These are phyloP conservation scores for Rhegmatorhina hoffmannsi DNA, from an alignment of 2,113 vertebrate genomes.

Conservation along the genomic window DNA sequence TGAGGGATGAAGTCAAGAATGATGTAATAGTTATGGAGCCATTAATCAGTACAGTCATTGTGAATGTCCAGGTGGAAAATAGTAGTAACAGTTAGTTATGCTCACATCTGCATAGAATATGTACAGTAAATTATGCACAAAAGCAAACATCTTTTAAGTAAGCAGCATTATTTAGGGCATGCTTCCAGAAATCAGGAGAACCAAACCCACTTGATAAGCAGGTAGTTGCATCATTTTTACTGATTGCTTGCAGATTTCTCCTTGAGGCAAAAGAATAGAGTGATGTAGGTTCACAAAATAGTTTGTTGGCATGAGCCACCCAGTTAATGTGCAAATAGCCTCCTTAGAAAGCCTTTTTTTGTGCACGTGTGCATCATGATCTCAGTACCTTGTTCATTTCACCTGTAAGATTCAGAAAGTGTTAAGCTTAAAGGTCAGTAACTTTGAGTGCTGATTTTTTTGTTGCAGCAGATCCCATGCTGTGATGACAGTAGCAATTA, in stretches of 20 bases:
- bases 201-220: constrained; percentile 5
- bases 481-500: not conserved
- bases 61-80: constrained; percentile 55
- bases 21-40: constrained; percentile 22
- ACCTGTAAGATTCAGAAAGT: not conserved
- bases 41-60: constrained; percentile 25
- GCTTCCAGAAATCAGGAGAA: constrained; percentile 14
- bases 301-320: not conserved
- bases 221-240: constrained; percentile 30
- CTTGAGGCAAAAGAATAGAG: not conserved
- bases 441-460: not conserved
- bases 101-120: constrained; percentile 30
- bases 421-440: not conserved
- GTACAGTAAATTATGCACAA: not conserved
- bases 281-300: not conserved
- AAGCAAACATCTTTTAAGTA: constrained; percentile 8
- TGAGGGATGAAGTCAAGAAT: constrained; percentile 4
- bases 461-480: not conserved
- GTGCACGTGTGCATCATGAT: not conserved
- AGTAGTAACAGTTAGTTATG: constrained; percentile 7
- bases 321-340: not conserved
- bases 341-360: not conserved
- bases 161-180: not conserved
- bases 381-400: not conserved
- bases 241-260: constrained; percentile 41